Conservation (phyloP, 2,888 invertebrate species). For the Apoda limacodes region DNA sequence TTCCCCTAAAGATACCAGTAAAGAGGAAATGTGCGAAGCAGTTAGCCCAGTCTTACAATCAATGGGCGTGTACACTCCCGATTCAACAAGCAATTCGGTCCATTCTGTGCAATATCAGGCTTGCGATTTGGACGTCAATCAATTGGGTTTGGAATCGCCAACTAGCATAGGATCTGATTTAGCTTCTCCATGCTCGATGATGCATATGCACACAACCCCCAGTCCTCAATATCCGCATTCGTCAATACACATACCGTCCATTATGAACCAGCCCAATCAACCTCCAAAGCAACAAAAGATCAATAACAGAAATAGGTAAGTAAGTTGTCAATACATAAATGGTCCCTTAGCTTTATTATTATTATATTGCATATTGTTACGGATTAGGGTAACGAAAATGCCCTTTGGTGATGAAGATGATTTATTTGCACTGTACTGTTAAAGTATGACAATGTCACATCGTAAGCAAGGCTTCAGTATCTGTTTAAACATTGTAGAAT, state of each 20-base stretch:
- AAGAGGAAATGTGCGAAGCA: conserved; percentile 57
- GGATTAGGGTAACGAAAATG: too few relatives aligned
- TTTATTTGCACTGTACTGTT: too few relatives aligned
- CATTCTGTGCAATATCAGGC: conserved; percentile 83
- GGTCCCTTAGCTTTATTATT: not conserved
- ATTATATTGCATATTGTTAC: conserved; percentile 1
- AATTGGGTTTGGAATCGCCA: conserved; percentile 88
- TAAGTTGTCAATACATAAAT: too few relatives aligned
- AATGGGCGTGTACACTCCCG: conserved; percentile 88
- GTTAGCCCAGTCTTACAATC: conserved; percentile 76
- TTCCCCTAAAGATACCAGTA: conserved; percentile 42
- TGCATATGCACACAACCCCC: conserved; percentile 61
- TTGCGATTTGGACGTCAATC: conserved; percentile 86
- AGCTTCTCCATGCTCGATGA: conserved; percentile 83
- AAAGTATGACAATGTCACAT: too few relatives aligned
- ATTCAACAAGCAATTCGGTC: conserved; percentile 85
- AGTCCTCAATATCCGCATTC: conserved; percentile 73
- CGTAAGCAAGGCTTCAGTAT: too few relatives aligned
- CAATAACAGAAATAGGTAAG: conserved; percentile 57
- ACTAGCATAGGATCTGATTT: conserved; percentile 89
- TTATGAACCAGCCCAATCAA: conserved; percentile 63
- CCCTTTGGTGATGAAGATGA: not conserved
- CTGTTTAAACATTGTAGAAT: too few relatives aligned
- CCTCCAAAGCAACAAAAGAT: conserved; percentile 62
- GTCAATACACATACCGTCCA: conserved; percentile 59